Evolutionary conservation across 2,113 vertebrate genomes (phyloP).

Genomic region (Boulengeromyrus knoepffleri): DNA sequence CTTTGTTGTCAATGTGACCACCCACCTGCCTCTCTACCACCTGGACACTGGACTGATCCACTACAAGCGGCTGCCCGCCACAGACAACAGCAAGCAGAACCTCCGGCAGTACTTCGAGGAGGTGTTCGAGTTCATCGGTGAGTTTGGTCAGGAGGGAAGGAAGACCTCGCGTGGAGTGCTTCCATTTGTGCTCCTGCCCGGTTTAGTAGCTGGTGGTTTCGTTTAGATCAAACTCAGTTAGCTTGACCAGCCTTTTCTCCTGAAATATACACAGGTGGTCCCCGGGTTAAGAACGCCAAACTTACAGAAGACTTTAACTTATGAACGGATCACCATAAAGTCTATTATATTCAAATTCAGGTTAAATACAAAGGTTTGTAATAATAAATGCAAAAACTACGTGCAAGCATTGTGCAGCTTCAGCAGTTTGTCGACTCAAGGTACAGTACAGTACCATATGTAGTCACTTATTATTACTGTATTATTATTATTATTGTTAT

Average conservation of each 20-base stretch:
- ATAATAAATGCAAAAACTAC: background rate
- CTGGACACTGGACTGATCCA: conserved; percentile 58
- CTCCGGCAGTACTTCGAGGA: conserved; percentile 78
- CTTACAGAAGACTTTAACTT: background rate
- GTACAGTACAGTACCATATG: background rate
- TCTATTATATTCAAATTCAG: background rate
- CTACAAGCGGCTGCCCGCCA: conserved; percentile 75
- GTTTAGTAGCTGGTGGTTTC: background rate
- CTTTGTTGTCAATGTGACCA: conserved; percentile 74
- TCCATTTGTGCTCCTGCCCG: background rate
- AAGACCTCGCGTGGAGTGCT: background rate
- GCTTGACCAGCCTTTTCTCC: background rate
- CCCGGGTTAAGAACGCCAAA: background rate
- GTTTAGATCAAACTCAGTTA: background rate
- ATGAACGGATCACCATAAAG: background rate
- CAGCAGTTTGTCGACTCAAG: background rate
- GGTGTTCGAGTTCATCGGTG: conserved; percentile 77
- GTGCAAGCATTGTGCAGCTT: background rate
- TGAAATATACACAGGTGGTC: background rate
- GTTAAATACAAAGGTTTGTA: background rate
- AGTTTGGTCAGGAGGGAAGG: conserved; percentile 19
- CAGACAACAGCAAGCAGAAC: conserved; percentile 78
- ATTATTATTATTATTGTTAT: background rate
- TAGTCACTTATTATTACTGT: background rate
- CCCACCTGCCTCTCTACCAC: conserved; percentile 76